Evolutionary conservation across 1,140 invertebrate genomes (phyloP), one percentile per base, ranked within the genome.

Genomic region (Bombus waltoni): DNA sequence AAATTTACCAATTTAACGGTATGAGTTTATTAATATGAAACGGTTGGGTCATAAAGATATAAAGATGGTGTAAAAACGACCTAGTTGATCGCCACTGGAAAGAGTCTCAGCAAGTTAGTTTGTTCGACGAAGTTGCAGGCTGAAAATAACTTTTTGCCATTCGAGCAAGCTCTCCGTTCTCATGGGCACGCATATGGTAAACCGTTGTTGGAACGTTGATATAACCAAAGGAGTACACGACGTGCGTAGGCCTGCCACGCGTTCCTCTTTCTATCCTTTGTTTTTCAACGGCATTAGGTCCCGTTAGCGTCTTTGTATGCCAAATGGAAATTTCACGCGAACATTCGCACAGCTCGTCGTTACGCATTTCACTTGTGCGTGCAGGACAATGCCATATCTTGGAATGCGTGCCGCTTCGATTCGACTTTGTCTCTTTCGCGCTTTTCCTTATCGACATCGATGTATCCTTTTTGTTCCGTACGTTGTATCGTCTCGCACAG

Each of bases 291-390:
- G 44, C 42, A 10, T 62, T 86, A 83, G 83, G 77, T 86, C 65
- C 85, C 85, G 85, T 86, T 86, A 86, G 40, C 70, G 57, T 74
- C 85, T 86, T 86, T 86, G 85, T 86, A 86, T 74, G 85, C 62
- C 73, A 40, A 72, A 86, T 86, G 85, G 80, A 86, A 76, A 86
- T 86, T 81, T 76, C 73, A 53, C 80, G 85, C 47, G 53, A 57
- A 42, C 38, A 40, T 72, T 42, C 71, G 18, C 44, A 38, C 0
- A 68, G 38, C 79, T 71, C 47, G 68, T 86, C 79, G 73, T 86
- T 82, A 71, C 71, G 66, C 85, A 83, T 77, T 71, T 81, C 70
- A 53, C 44, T 11, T 62, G 40, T 44, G 59, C 59, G 18, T 42
- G 40, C 44, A 25, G 75, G 35, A 35, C 70, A 81, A 81, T 80